These are phyloP conservation scores for Ranitomeya variabilis DNA, from an alignment of 2,113 vertebrate species.

Conservation along the genomic window DNA sequence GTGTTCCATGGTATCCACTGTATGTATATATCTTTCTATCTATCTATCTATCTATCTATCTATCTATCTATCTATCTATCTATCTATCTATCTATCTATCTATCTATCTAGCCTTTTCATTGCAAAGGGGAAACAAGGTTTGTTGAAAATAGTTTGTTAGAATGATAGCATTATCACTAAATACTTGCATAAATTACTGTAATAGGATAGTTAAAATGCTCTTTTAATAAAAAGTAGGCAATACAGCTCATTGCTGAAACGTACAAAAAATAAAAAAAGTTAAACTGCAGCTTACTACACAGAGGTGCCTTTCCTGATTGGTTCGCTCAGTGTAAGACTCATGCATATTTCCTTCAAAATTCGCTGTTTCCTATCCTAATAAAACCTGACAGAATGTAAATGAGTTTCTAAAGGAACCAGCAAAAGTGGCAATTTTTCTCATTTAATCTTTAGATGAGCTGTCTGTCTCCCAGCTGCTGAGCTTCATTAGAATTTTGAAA, in stretches of 20 bases:
- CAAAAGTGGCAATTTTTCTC: conserved; percentile 93
- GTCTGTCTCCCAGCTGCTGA: conserved; percentile 81
- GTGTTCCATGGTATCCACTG: too few relatives aligned
- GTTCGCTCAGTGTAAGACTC: conserved; percentile 68
- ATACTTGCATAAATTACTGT: background rate
- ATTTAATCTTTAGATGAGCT: conserved; percentile 91
- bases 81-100: background rate
- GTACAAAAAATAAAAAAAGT: background rate
- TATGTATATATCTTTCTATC: too few relatives aligned
- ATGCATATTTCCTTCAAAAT: conserved; percentile 74
- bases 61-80: too few relatives aligned
- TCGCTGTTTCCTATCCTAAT: conserved; percentile 79
- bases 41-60: too few relatives aligned
- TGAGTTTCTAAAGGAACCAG: conserved; percentile 89
- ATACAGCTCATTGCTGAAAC: background rate
- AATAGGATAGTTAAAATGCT: background rate
- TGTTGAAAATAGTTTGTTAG: too few relatives aligned
- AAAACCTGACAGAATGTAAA: conserved; percentile 96
- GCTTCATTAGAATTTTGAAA: conserved; percentile 80
- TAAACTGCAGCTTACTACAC: conserved; percentile 34
- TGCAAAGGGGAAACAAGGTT: too few relatives aligned
- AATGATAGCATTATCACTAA: too few relatives aligned
- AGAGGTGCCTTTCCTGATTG: conserved; percentile 72
- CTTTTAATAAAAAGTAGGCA: background rate
- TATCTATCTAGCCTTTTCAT: background rate